A percentile compares a stretch with the other conserved stretches of the same genome.
These are phyloP conservation scores for Sebastes steindachneri DNA, from an alignment of 2,797 vertebrate genomes.

Conservation along the genomic window DNA sequence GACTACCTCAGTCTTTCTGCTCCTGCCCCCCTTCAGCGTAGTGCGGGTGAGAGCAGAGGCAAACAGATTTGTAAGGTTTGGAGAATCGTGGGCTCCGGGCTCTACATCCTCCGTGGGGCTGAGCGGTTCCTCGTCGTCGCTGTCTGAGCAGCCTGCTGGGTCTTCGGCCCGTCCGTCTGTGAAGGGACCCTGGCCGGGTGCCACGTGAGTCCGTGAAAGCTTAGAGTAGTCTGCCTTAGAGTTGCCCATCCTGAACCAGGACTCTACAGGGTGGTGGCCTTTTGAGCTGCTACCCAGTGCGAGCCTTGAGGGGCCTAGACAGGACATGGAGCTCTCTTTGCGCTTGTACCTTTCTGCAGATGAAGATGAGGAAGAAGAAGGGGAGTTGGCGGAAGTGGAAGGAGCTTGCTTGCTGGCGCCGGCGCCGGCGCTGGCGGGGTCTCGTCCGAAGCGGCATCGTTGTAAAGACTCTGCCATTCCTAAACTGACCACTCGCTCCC, in stretches of 20 bases:
- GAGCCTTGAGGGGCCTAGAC: slow-evolving; percentile 86
- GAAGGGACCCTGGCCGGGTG: slow-evolving; percentile 77
- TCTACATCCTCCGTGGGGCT: slow-evolving; percentile 76
- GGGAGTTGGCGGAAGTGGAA: slow-evolving; percentile 86
- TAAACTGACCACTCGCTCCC: slow-evolving; percentile 62
- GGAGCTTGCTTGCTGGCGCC: slow-evolving; percentile 78
- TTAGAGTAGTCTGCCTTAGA: slow-evolving; percentile 82
- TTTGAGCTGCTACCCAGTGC: slow-evolving; percentile 76
- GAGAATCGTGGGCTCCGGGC: slow-evolving; percentile 63
- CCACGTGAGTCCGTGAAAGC: slow-evolving; percentile 76
- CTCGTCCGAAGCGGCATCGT: slow-evolving; percentile 92
- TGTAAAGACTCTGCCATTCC: slow-evolving; percentile 89
- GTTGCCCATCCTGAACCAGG: slow-evolving; percentile 83
- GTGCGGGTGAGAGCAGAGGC: slow-evolving; percentile 92
- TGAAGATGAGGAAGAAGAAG: slow-evolving; percentile 86
- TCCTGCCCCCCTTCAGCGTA: slow-evolving; percentile 81
- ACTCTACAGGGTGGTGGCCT: slow-evolving; percentile 78
- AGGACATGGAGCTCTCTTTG: slow-evolving; percentile 89
- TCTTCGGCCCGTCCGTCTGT: slow-evolving; percentile 77
- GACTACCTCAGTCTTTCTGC: slow-evolving; percentile 80
- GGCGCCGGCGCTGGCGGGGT: slow-evolving; percentile 71
- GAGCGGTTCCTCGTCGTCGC: slow-evolving; percentile 84
- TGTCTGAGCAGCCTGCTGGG: slow-evolving; percentile 81
- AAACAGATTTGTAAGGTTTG: slow-evolving; percentile 94
- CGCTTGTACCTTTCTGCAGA: slow-evolving; percentile 94